A percentile compares a stretch with the other conserved stretches of the same genome.
Conservation (phyloP, 2,797 vertebrate genomes). For the Eulemur rubriventer region DNA sequence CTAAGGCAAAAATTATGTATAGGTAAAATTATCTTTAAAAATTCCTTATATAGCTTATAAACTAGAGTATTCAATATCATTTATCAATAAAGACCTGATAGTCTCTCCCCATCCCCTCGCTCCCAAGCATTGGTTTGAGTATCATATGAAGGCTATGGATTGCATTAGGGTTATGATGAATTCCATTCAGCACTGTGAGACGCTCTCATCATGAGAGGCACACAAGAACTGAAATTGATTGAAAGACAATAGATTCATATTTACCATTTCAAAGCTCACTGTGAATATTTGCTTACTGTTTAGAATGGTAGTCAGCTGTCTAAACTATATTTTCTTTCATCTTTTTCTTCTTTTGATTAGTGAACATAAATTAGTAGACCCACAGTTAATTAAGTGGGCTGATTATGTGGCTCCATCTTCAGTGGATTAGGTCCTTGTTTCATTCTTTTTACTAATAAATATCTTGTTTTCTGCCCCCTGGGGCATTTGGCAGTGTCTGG, state of each 20-base stretch:
- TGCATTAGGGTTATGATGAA: background rate
- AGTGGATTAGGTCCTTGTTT: background rate
- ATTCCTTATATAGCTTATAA: background rate
- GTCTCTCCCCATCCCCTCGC: background rate
- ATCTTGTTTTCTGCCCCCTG: background rate
- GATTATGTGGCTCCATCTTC: background rate
- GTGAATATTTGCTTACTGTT: background rate
- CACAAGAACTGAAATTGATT: background rate
- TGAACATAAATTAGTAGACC: background rate
- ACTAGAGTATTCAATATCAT: background rate
- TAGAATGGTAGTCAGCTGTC: background rate
- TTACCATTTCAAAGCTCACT: background rate
- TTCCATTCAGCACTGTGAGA: background rate
- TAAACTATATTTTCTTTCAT: background rate
- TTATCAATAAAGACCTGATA: background rate
- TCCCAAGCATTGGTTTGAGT: background rate
- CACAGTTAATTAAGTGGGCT: background rate
- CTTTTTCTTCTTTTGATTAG: background rate
- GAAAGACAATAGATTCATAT: background rate
- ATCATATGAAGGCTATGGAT: background rate
- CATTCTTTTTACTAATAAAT: background rate
- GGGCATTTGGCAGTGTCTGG: background rate
- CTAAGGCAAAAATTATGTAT: background rate
- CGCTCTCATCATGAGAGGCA: background rate
- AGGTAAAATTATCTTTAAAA: slow-evolving; percentile 34